Evolutionary conservation across 1,140 invertebrate genomes (phyloP), one percentile per base, ranked within the genome.

Genomic region (Zaprionus ghesquierei): DNA sequence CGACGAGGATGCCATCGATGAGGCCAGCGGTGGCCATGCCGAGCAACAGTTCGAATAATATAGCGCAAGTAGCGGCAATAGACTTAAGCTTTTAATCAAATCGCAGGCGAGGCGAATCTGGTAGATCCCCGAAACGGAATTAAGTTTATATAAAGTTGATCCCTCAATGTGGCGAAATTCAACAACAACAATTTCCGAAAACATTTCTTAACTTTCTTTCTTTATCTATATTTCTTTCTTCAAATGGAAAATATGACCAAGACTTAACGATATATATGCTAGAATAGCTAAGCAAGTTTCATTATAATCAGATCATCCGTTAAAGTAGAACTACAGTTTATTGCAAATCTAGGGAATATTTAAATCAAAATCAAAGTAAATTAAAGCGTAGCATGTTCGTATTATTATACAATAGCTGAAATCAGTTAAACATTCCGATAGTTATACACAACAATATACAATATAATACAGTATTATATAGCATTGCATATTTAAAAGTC

Each of bases 1-100:
- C 58, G 94, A 95, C 65, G 92, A 93, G 55, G 92, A 93, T 63
- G 92, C 92, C 49, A 81, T 84, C 53, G 81, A 84, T 12, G 93
- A 93, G 55, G 68, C 31, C 9, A 66, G 49, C 31, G 66, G 55
- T 44, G 70, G 59, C 5, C 61, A 70, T 10, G 15, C 53, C 13
- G 73, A 61, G 60, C 74, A 68, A 51, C 63, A 53, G 13, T 41
- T 46, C 22, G 18, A 46, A 46, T 46, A 18, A 46, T 46, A 22
- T 8, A 41, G 35, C 35, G 35, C 35, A n/a, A 41, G 35, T 2
- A 41, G 35, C n/a, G n/a, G n/a, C 35, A 15, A 5, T 41, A 41
- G 35, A 41, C 35, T 41, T 41, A 41, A 41, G n/a, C 35, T 41
- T 41, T 41, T 41, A 41, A 41, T 41, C 35, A 41, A 41, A 41